These are phyloP conservation scores for Sebastes oblongus DNA, from an alignment of 2,797 vertebrate genomes.

Conservation along the genomic window DNA sequence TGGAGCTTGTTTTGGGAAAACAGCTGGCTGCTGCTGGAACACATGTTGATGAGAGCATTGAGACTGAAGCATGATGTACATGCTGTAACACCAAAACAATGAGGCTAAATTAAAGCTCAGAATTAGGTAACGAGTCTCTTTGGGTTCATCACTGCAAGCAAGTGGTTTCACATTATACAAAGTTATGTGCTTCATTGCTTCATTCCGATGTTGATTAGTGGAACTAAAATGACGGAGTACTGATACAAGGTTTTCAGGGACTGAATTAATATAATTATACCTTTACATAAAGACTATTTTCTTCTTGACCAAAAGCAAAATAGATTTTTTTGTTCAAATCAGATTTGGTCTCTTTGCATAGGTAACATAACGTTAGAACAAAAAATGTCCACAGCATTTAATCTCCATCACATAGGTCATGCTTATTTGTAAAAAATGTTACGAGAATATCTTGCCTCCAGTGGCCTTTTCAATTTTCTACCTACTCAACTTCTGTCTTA, in stretches of 20 bases:
- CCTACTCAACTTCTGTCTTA: neutral
- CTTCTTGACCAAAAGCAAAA: too few relatives aligned
- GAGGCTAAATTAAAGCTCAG: neutral
- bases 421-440: neutral
- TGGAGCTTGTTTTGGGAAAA: neutral
- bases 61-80: neutral
- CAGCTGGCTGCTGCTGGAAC: neutral
- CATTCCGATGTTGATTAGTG: neutral
- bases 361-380: neutral
- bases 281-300: too few relatives aligned
- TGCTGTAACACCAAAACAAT: neutral
- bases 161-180: neutral
- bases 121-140: neutral
- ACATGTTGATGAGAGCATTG: neutral
- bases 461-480: conserved; percentile 21
- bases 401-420: neutral
- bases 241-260: neutral
- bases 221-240: neutral
- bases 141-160: neutral
- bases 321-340: neutral
- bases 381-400: neutral
- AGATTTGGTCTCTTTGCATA: neutral
- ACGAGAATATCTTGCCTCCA: neutral
- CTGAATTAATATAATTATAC: too few relatives aligned
- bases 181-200: neutral